These are phyloP conservation scores for Oreotrochilus melanogaster DNA, from an alignment of 2,113 vertebrate species.

Conservation along the genomic window DNA sequence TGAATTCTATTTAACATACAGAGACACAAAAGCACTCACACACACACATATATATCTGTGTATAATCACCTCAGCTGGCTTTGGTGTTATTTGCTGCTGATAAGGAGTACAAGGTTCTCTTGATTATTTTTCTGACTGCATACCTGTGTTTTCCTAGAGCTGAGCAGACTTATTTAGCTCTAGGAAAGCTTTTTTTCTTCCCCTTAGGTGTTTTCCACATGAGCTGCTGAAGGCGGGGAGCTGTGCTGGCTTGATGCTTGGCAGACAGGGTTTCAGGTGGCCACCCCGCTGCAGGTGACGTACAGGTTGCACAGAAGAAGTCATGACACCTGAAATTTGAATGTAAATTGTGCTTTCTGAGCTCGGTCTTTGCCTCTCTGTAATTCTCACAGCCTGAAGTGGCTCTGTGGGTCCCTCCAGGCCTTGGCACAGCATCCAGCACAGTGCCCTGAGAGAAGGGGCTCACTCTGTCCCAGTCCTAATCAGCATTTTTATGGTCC, in stretches of 20 bases:
- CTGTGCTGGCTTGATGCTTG: background rate
- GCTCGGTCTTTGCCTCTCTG: background rate
- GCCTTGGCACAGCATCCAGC: accelerated
- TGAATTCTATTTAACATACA: conserved; percentile 44
- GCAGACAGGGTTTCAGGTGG: accelerated
- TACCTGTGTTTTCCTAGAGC: conserved; percentile 1
- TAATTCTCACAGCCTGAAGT: background rate
- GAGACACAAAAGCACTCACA: background rate
- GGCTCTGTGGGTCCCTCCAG: background rate
- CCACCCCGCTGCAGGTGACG: accelerated
- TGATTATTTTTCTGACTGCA: background rate
- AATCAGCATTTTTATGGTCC: background rate
- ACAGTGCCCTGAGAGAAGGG: background rate
- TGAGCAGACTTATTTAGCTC: background rate
- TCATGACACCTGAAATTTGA: background rate
- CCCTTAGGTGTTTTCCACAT: background rate
- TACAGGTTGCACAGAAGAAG: background rate
- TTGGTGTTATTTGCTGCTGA: background rate
- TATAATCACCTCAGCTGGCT: background rate
- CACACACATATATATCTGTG: background rate
- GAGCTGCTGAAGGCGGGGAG: accelerated
- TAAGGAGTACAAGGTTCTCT: background rate
- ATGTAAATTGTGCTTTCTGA: background rate
- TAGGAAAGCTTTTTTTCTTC: accelerated
- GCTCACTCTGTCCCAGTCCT: background rate